Evolutionary conservation across 2,888 invertebrate genomes (phyloP).

Genomic region (Eilema caniola): DNA sequence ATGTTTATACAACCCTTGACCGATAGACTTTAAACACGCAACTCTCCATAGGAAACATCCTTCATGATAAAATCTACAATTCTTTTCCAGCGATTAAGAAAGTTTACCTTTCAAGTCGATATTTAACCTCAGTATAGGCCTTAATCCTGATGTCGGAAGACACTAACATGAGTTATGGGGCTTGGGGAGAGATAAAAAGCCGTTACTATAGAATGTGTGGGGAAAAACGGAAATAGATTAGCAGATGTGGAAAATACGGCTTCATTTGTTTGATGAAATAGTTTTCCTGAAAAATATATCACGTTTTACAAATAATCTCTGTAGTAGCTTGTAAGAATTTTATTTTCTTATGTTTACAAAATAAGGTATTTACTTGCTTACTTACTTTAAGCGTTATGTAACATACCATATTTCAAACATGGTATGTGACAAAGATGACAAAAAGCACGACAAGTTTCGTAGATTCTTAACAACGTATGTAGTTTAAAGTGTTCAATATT

Average conservation of each 20-base stretch:
- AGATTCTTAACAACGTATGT: too few relatives aligned
- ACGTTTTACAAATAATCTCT: background rate
- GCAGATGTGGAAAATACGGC: slow-evolving; percentile 18
- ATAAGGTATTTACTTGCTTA: too few relatives aligned
- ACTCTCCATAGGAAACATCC: slow-evolving; percentile 7
- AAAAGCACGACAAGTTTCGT: too few relatives aligned
- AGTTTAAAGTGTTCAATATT: too few relatives aligned
- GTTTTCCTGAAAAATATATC: background rate
- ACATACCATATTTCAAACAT: too few relatives aligned
- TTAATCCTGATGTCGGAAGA: slow-evolving; percentile 44
- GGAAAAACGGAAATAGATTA: slow-evolving; percentile 45
- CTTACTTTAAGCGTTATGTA: too few relatives aligned
- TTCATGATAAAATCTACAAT: slow-evolving; percentile 18
- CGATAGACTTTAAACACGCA: slow-evolving; percentile 1
- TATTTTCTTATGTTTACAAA: background rate
- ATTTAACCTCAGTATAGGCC: slow-evolving; percentile 41
- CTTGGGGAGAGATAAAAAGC: slow-evolving; percentile 43
- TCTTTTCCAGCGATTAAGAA: slow-evolving; percentile 28
- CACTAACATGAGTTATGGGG: slow-evolving; percentile 50
- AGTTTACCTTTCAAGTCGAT: slow-evolving; percentile 42
- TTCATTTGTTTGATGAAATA: slow-evolving; percentile 4
- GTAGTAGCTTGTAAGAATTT: background rate
- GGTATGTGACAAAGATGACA: too few relatives aligned
- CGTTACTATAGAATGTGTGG: slow-evolving; percentile 38
- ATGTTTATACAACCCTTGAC: background rate